phyloP scores from a whole-genome alignment of 2,888 invertebrate species.

The Anarsia innoxiella region DNA sequence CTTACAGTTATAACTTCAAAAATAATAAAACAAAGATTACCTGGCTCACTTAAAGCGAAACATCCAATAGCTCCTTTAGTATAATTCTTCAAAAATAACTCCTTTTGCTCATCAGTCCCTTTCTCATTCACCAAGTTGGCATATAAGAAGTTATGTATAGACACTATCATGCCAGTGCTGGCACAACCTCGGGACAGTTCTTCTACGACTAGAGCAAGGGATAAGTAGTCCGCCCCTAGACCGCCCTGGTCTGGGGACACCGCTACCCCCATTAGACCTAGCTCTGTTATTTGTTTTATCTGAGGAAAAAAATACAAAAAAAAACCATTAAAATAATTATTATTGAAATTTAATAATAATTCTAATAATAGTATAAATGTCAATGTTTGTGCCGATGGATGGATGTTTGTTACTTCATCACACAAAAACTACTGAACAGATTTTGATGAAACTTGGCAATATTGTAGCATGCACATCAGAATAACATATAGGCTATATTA shows the following conservation, averaged over 20 bases:
- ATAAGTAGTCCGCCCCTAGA: slow-evolving; percentile 79
- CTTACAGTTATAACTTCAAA: no score
- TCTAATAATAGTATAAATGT: no score
- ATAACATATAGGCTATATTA: no score
- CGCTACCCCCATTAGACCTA: slow-evolving; percentile 82
- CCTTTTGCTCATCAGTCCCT: slow-evolving; percentile 80
- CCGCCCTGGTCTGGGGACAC: slow-evolving; percentile 80
- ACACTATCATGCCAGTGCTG: slow-evolving; percentile 83
- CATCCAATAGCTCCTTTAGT: slow-evolving; percentile 81
- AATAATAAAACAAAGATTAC: no score
- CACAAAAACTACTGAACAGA: no score
- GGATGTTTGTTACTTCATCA: no score
- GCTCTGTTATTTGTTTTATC: slow-evolving; percentile 80
- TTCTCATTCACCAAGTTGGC: slow-evolving; percentile 79
- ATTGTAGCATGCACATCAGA: no score
- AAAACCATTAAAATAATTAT: no score
- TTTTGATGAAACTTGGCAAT: no score
- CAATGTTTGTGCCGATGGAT: no score
- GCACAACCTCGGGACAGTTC: slow-evolving; percentile 87
- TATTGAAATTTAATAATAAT: no score
- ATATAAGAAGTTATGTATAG: slow-evolving; percentile 87
- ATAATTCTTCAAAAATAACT: slow-evolving; percentile 77
- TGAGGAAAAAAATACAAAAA: slow-evolving; percentile 43
- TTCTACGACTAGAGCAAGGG: slow-evolving; percentile 83
- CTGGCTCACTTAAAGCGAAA: slow-evolving; percentile 87